phyloP scores from a whole-genome alignment of 2,113 vertebrate species.

The Heterochromis multidens region DNA sequence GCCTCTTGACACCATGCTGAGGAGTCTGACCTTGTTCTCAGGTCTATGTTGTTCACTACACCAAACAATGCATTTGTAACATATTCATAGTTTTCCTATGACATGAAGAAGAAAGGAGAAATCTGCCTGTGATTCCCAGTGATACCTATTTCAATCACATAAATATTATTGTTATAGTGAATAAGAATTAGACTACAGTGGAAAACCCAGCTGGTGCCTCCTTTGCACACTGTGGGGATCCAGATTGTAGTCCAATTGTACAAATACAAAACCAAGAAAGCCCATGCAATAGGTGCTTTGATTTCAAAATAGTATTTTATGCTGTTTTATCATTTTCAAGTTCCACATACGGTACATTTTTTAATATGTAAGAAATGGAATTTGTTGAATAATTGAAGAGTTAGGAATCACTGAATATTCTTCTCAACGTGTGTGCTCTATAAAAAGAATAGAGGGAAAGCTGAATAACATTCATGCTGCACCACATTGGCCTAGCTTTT shows the following conservation, averaged over 20 bases:
- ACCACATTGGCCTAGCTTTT: background rate
- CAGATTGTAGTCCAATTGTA: slow-evolving; percentile 59
- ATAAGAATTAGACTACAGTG: slow-evolving; percentile 42
- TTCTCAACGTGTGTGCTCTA: slow-evolving; percentile 46
- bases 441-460: slow-evolving; percentile 62
- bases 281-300: slow-evolving; percentile 74
- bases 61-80: slow-evolving; percentile 32
- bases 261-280: slow-evolving; percentile 67
- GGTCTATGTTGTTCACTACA: slow-evolving; percentile 46
- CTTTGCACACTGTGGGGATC: slow-evolving; percentile 53
- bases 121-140: slow-evolving; percentile 38
- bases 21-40: slow-evolving; percentile 50
- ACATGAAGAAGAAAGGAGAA: slow-evolving; percentile 20
- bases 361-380: slow-evolving; percentile 73
- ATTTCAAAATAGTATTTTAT: slow-evolving; percentile 76
- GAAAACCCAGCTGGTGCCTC: slow-evolving; percentile 23
- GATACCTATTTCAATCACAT: slow-evolving; percentile 53
- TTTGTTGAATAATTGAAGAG: slow-evolving; percentile 76
- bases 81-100: slow-evolving; percentile 31
- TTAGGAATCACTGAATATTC: slow-evolving; percentile 70
- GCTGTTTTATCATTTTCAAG: slow-evolving; percentile 77
- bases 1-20: slow-evolving; percentile 31
- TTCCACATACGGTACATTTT: slow-evolving; percentile 66
- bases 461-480: slow-evolving; percentile 28
- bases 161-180: slow-evolving; percentile 55